Base-by-base conservation (phyloP, 2,797 vertebrate species). In the Rhynchonycteris naso region DNA sequence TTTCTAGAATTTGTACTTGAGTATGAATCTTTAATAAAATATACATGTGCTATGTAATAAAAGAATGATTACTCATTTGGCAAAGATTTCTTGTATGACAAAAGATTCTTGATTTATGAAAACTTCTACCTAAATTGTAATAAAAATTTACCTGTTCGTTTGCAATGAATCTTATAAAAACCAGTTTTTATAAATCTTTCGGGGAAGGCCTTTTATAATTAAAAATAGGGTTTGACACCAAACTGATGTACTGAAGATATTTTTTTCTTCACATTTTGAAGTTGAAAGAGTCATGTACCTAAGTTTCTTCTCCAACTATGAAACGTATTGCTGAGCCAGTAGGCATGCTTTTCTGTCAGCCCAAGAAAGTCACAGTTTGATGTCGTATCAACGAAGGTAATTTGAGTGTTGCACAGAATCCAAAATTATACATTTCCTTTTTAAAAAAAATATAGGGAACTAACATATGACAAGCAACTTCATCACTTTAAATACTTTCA, bases 321-420 rank as follows among this genome's bases (percentile, higher is more conserved):
- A 85, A 75, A 21, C 43, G 11, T 13, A 2, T 10, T 56, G 50
- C 28, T 28, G 38, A 78, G 72, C 7, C 16, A 16, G 78, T 56
- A 43, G 22, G 28, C 72, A 0, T 0, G 58, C 2, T 21, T 71
- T 86, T 18, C 47, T 35, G 0, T 47, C 6, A 2, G 72, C 13
- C 38, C 28, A 0, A 5, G 61, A 16, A 69, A 19, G 7, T 8
- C 24, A 10, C 4, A 0, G 61, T 52, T 30, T 10, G 0, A 18
- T 63, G 12, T 54, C 7, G 0, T 26, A 12, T 12, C 28, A 12
- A 18, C 8, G 35, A 52, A 54, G 35, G 69, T 0, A 7, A 21
- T 15, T 28, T 6, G 4, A 19, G 19, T 24, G 22, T 38, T 26
- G 47, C 30, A 43, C 22, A 47, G 35, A 35, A 24, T 16, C 52